Evolutionary conservation across 2,113 vertebrate genomes (phyloP), one percentile per base, ranked within the genome.

Genomic region (Pelecanoides urinatrix): DNA sequence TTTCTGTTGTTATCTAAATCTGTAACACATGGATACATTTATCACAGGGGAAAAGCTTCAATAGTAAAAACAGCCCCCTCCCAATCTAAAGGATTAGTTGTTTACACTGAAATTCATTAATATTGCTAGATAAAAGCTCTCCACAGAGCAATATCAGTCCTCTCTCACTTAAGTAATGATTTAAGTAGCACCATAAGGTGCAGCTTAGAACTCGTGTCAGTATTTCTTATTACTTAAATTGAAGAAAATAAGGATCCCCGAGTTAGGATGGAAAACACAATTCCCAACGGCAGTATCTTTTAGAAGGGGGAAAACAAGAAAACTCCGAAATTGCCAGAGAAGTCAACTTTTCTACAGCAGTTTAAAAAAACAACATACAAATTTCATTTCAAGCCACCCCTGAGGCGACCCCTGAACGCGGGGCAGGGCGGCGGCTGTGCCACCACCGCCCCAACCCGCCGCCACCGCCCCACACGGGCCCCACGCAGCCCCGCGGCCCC

Each of bases 291-390:
- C 65, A 58, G 16, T 3, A 40, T 16, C 8, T 62, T 30, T 34
- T 26, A 29, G 14, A 44, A 71, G 32, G 55, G 3, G 11, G 23
- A 42, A 73, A 76, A 22, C 14, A 58, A 42, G 20, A 49, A 16
- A 29, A 50, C 16, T 27, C 27, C 7, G 3, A 44, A 58, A 27
- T 1, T 38, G 47, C n/a, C 32, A 0, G 25, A 32, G 34, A 40
- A 67, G 13, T 2, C 23, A 52, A 10, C 34, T 29, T 52, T 36
- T 20, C 81, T 7, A 21, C 21, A 10, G 17, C 45, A 6, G 17
- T 18, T 47, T 3, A 34, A 15, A 36, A 5, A 3, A 0, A 14
- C 20, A 14, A 6, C 0, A 16, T 0, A 0, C 13, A 18, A 9
- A 5, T 5, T 81, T 22, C 2, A 22, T 1, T 5, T 2, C 53